Percentiles rank a stretch among this genome's conserved stretches.
phyloP scores from a whole-genome alignment of 2,797 vertebrate genomes.

The Coendou prehensilis region DNA sequence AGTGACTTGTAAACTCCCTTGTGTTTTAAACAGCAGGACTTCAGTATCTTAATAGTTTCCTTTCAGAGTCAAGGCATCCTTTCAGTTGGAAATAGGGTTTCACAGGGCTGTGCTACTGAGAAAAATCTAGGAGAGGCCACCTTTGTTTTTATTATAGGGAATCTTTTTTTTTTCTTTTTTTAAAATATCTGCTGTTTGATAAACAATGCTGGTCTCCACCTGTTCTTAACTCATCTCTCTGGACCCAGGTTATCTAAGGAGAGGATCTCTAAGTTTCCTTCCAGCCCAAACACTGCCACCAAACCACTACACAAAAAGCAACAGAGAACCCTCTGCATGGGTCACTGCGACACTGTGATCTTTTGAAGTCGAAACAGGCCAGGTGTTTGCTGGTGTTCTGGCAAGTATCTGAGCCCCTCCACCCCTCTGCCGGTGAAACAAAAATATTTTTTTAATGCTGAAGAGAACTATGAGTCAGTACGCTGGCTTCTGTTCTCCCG shows the following conservation, averaged over 20 bases:
- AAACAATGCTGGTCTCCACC: background rate
- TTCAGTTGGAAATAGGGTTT: background rate
- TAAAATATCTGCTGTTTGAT: background rate
- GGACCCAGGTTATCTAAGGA: background rate
- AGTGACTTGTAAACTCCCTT: background rate
- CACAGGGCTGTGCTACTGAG: background rate
- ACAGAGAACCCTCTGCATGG: background rate
- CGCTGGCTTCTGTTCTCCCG: background rate
- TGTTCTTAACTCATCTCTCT: conserved; percentile 18
- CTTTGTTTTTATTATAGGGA: background rate
- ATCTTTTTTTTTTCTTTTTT: background rate
- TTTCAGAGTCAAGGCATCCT: background rate
- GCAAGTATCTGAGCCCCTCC: background rate
- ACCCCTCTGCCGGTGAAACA: background rate
- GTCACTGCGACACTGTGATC: background rate
- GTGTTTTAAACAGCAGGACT: background rate
- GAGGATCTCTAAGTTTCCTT: background rate
- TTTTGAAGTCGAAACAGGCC: conserved; percentile 40
- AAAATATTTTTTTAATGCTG: background rate
- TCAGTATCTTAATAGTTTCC: background rate
- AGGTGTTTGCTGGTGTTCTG: background rate
- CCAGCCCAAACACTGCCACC: background rate
- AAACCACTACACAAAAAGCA: background rate
- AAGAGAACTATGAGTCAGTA: background rate
- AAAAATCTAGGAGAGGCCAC: background rate